Base-by-base conservation (phyloP, 37 sponge, comb jelly and placozoan species). In the Spongilla lacustris region DNA sequence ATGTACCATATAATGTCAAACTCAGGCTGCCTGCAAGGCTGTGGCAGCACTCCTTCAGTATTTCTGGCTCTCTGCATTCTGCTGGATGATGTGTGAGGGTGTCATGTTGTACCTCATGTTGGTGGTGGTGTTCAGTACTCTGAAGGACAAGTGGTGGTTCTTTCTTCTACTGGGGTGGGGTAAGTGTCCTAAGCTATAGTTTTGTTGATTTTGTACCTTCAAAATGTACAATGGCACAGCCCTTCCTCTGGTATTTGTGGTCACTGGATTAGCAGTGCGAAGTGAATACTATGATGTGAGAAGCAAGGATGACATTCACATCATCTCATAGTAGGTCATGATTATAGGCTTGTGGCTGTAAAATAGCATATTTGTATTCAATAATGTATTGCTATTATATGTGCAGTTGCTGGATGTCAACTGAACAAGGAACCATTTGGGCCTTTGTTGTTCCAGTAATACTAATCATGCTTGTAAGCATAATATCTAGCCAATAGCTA, bases 51-150 rank as follows among this genome's bases (percentile, higher is more conserved):
- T 90, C 28, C 14, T 84, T 25, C 90, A 90, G 31, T 90, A 90
- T 82, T 81, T 90, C 26, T 72, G 84, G 28, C 85, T 90, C 31
- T 69, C 90, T 37, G 76, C 81, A 24, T 90, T 90, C 85, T 90
- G 80, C 35, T 90, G 90, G 90, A 90, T 90, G 90, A 31, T 90
- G 74, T 90, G 90, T 80, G 90, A 90, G 46, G 90, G 84, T 19
- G 35, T 90, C 69, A 90, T 90, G 90, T 77, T 90, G 74, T 90
- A 90, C 58, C 84, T 90, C 74, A 68, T 90, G 76, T 67, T 90
- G 75, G 85, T 84, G 50, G 82, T 90, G n/a, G 90, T 90, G 25
- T 90, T 90, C 76, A 74, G 69, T 24, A 24, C n/a, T 0, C 80
- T 90, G 0, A 32, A 46, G 12, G 81, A 84, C 34, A 84, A 73